A percentile compares a stretch with the other conserved stretches of the same genome.
phyloP scores from a whole-genome alignment of 1,140 invertebrate genomes.

The Anoplolepis gracilipes region DNA sequence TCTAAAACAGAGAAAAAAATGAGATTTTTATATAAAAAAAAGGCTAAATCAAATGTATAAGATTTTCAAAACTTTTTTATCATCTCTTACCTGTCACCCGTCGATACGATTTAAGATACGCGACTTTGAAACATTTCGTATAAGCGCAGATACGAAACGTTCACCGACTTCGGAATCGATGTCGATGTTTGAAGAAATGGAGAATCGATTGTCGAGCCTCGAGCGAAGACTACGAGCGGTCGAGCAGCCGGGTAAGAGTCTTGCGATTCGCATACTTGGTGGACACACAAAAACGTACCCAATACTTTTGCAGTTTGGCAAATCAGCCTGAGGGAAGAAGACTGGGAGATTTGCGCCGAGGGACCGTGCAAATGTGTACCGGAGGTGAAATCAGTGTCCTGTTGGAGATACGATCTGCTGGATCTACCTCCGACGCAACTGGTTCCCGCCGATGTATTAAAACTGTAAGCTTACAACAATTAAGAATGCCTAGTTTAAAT shows the following conservation, averaged over 20 bases:
- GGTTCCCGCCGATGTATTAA: constrained; percentile 89
- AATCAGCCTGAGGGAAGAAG: constrained; percentile 87
- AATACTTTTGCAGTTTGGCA: constrained; percentile 88
- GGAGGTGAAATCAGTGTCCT: constrained; percentile 89
- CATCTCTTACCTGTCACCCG: not conserved
- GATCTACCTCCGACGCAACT: constrained; percentile 89
- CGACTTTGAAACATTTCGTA: constrained; percentile 21
- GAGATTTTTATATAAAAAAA: not conserved
- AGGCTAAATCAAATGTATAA: not conserved
- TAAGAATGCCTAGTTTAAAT: not conserved
- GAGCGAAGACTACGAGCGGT: constrained; percentile 90
- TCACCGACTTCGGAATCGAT: constrained; percentile 28
- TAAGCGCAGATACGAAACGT: constrained; percentile 46
- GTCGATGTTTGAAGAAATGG: constrained; percentile 76
- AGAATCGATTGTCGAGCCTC: constrained; percentile 82
- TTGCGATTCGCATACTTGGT: not conserved
- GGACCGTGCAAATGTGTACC: constrained; percentile 90
- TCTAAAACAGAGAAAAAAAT: not conserved
- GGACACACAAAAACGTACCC: not conserved
- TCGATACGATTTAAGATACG: not conserved
- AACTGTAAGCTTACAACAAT: constrained; percentile 86
- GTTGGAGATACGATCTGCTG: constrained; percentile 89
- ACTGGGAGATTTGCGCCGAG: constrained; percentile 90
- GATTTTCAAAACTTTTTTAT: not conserved
- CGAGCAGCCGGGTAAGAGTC: constrained; percentile 89